Evolutionary conservation across 2,888 invertebrate genomes (phyloP).

Genomic region (Chrysolina americana): DNA sequence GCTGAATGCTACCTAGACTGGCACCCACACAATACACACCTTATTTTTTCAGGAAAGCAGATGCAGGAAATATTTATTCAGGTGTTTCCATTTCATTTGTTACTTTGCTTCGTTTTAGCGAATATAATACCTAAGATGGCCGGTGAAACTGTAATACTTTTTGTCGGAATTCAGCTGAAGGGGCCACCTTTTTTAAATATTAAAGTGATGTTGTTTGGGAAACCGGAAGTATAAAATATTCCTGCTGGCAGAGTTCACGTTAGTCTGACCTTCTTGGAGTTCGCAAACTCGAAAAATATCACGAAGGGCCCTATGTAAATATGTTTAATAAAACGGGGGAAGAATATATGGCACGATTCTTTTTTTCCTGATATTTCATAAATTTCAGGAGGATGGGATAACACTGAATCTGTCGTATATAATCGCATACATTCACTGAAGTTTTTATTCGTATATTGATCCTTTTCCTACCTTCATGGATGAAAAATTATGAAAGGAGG

Average conservation of each 20-base stretch:
- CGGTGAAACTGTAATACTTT: neutral
- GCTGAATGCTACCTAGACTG: too few relatives aligned
- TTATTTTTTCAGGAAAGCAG: too few relatives aligned
- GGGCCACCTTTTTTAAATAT: conserved; percentile 22
- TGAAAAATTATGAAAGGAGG: too few relatives aligned
- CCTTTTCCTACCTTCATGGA: too few relatives aligned
- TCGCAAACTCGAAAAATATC: conserved; percentile 26
- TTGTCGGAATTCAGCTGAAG: neutral
- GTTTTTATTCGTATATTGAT: neutral
- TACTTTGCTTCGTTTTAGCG: too few relatives aligned
- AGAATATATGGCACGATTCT: neutral
- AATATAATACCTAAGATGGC: too few relatives aligned
- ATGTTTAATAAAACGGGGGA: neutral
- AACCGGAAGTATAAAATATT: conserved; percentile 22
- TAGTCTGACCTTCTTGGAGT: conserved; percentile 17
- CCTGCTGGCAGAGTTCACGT: conserved; percentile 6
- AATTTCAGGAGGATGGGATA: neutral
- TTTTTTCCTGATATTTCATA: neutral
- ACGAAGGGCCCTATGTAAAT: neutral
- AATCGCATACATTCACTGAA: too few relatives aligned
- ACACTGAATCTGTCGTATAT: neutral
- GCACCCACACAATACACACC: too few relatives aligned
- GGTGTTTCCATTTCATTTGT: too few relatives aligned
- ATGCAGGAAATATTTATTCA: too few relatives aligned
- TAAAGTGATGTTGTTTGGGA: conserved; percentile 19